Base-by-base conservation (phyloP, 2,888 invertebrate species). In the Gymnocheta viridis region DNA sequence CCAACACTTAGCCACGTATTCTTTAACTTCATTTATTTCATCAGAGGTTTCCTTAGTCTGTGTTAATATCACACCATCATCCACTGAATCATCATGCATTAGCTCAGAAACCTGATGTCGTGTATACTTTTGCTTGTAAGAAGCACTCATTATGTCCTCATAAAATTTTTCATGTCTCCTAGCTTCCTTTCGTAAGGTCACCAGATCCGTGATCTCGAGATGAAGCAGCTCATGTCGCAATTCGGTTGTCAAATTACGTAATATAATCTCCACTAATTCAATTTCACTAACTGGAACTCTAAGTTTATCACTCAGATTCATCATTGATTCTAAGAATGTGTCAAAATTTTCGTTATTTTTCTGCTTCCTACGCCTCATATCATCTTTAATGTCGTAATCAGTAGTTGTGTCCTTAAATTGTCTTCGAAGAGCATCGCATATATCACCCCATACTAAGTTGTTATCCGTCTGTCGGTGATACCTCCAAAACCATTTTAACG, bases 201-300 rank as follows among this genome's bases (percentile, higher is more conserved):
- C 0, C 9, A 73, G n/a, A 17, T 54, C 44, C 1, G 41, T 35
- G 22, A 64, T 64, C 12, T 64, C 32, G 14, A 74, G 5, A 41
- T 74, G 44, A 0, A 74, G 7, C 14, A 74, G 12, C 9, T 74
- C 74, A 41, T 66, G 66, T 12, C 66, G 41, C 19, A 80, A 14
- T 9, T 73, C 80, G 5, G 80, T 14, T 66, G 22, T 80, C 10
- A 80, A 38, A 44, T 73, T 80, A 0, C 66, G 17, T 6, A 73
- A 1, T 2, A 73, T 32, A 14, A 64, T 56, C 32, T 80, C 72
- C 9, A 62, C 54, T 6, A 80, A 49, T 27, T 80, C 66, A 1
- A 7, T 3, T 44, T 79, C 70, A 2, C 69, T 19, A 2, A 79
- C 14, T 4, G 35, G 38, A 38, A 38, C 7, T 9, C 38, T 9